Evolutionary conservation across 2,113 vertebrate species (phyloP).

Genomic region (Indicator maculatus): DNA sequence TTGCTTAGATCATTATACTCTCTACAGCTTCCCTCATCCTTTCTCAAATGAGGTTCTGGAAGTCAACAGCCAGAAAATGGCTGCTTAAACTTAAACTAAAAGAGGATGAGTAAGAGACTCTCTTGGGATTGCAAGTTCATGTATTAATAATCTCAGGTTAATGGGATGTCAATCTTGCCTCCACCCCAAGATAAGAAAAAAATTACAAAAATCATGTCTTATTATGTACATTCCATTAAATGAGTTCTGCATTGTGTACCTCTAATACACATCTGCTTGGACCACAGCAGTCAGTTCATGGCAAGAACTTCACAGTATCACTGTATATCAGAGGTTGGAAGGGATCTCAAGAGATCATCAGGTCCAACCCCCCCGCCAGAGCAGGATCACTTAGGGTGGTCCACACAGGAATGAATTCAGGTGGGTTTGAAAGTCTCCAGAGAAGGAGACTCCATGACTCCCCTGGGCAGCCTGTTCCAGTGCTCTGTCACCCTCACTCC

Average conservation of each 20-base stretch:
- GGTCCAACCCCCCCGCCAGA: too few species aligned
- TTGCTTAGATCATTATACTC: background rate
- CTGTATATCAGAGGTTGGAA: too few species aligned
- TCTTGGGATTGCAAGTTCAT: background rate
- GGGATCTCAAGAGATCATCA: too few species aligned
- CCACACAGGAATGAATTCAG: too few species aligned
- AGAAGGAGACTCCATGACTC: too few species aligned
- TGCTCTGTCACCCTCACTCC: too few species aligned
- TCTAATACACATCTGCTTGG: background rate
- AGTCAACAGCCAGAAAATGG: background rate
- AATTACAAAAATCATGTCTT: background rate
- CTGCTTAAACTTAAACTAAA: background rate
- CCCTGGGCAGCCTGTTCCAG: too few species aligned
- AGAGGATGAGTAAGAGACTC: background rate
- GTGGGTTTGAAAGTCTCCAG: too few species aligned
- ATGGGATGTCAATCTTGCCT: background rate
- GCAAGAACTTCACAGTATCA: background rate
- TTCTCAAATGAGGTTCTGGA: background rate
- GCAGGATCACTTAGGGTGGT: too few species aligned
- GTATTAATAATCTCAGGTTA: conserved; percentile 2
- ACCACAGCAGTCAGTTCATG: background rate
- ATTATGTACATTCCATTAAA: background rate
- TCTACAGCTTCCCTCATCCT: background rate
- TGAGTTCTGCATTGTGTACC: background rate
- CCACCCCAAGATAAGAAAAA: background rate